phyloP scores from a whole-genome alignment of 64 coral and sea anemone genomes.

The Stichodactyla helianthus region DNA sequence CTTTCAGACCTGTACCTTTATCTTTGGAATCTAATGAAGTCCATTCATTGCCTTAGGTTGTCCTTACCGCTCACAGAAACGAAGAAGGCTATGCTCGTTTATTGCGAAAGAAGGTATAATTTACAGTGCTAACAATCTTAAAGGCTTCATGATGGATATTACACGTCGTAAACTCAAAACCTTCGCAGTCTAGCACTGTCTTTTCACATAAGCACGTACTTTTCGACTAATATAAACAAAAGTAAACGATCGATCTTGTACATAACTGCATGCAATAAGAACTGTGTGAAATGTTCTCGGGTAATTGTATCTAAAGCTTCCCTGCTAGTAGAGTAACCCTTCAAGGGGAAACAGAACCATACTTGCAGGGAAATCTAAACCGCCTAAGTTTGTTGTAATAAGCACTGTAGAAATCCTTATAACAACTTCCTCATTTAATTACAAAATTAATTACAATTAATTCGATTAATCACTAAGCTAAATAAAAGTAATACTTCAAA shows the following conservation, averaged over 20 bases:
- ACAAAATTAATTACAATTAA: not conserved
- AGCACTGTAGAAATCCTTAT: not conserved
- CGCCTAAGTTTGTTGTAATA: not conserved
- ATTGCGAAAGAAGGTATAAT: not conserved
- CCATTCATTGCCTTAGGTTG: constrained; percentile 5
- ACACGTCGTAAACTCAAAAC: not conserved
- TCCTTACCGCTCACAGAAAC: not conserved
- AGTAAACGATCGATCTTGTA: too few relatives aligned
- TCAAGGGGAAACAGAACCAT: too few relatives aligned
- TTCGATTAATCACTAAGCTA: not conserved
- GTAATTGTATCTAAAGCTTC: too few relatives aligned
- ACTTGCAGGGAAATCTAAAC: not conserved
- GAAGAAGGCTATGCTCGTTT: not conserved
- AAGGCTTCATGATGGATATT: not conserved
- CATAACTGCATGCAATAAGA: too few relatives aligned
- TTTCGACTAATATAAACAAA: too few relatives aligned
- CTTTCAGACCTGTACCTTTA: not conserved
- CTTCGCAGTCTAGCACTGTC: not conserved
- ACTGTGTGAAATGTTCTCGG: too few relatives aligned
- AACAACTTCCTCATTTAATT: not conserved
- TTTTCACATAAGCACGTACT: too few relatives aligned
- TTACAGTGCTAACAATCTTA: not conserved
- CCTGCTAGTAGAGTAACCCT: too few relatives aligned
- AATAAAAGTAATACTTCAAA: not conserved
- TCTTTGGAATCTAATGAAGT: not conserved